Evolutionary conservation across 2,113 vertebrate genomes (phyloP).

Genomic region (Pygoscelis antarcticus): DNA sequence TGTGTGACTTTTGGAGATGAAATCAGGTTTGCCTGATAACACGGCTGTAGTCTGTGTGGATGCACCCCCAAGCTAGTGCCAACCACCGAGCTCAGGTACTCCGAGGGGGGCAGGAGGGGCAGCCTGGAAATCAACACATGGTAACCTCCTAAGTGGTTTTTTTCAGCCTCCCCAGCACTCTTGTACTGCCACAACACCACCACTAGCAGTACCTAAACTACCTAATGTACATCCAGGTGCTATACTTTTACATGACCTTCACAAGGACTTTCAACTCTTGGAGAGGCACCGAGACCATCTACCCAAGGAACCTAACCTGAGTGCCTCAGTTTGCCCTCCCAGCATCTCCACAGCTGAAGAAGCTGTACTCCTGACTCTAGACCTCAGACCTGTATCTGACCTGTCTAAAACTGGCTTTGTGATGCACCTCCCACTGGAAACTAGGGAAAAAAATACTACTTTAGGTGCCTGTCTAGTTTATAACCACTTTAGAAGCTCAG

Average conservation of each 20-base stretch:
- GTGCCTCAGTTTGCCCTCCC: not conserved
- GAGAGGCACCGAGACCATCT: not conserved
- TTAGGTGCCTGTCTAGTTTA: not conserved
- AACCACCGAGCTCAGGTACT: not conserved
- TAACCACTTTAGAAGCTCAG: not conserved
- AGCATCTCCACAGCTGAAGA: not conserved
- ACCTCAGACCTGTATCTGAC: not conserved
- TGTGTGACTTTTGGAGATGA: not conserved
- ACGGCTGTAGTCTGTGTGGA: not conserved
- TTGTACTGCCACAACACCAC: not conserved
- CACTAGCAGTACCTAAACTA: not conserved
- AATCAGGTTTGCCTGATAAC: not conserved
- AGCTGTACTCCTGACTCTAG: not conserved
- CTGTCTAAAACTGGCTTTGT: not conserved
- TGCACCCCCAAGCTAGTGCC: not conserved
- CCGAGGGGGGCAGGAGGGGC: accelerated
- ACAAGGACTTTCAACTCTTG: not conserved
- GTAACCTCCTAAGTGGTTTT: not conserved
- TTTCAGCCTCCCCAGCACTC: not conserved
- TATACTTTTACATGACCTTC: not conserved
- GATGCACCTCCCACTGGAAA: not conserved
- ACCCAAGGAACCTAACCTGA: not conserved
- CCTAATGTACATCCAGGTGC: not conserved
- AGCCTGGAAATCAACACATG: not conserved
- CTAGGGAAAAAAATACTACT: not conserved